phyloP scores from a whole-genome alignment of 2,797 vertebrate genomes.

The Hydrolagus colliei region DNA sequence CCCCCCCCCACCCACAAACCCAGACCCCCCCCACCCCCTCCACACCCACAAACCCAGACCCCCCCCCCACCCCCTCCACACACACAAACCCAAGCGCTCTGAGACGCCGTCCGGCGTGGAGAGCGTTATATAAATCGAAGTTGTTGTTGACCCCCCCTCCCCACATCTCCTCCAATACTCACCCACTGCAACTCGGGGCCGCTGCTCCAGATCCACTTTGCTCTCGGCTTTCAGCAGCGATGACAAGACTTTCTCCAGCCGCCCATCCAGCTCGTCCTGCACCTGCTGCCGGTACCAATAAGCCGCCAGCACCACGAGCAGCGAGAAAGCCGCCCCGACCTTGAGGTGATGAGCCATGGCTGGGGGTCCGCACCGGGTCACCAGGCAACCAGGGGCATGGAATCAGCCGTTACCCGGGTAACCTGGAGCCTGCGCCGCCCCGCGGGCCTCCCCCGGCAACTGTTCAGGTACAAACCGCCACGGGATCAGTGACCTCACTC shows the following conservation, averaged over 20 bases:
- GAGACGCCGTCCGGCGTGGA: too few relatives aligned
- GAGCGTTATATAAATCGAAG: not conserved
- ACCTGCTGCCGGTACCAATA: conserved; percentile 58
- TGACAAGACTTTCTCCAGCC: conserved; percentile 62
- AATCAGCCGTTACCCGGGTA: not conserved
- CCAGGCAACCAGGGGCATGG: not conserved
- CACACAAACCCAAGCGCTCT: too few relatives aligned
- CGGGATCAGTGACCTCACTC: too few relatives aligned
- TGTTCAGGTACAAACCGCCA: too few relatives aligned
- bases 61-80: too few relatives aligned
- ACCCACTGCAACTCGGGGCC: conserved; percentile 69
- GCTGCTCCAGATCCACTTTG: conserved; percentile 57
- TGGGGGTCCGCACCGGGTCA: not conserved
- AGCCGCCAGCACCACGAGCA: conserved; percentile 56
- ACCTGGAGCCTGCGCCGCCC: too few relatives aligned
- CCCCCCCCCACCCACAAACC: too few relatives aligned
- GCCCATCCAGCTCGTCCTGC: conserved; percentile 51
- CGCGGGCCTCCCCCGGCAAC: too few relatives aligned
- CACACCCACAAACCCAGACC: too few relatives aligned
- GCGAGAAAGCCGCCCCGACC: conserved; percentile 55
- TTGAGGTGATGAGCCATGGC: conserved; percentile 42
- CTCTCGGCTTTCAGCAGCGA: conserved; percentile 66
- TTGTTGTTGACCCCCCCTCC: too few relatives aligned
- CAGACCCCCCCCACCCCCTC: too few relatives aligned
- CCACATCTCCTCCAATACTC: conserved; percentile 34